A percentile compares a stretch with the other conserved stretches of the same genome.
phyloP scores from a whole-genome alignment of 1,140 invertebrate genomes.

The Condylostylus longicornis region DNA sequence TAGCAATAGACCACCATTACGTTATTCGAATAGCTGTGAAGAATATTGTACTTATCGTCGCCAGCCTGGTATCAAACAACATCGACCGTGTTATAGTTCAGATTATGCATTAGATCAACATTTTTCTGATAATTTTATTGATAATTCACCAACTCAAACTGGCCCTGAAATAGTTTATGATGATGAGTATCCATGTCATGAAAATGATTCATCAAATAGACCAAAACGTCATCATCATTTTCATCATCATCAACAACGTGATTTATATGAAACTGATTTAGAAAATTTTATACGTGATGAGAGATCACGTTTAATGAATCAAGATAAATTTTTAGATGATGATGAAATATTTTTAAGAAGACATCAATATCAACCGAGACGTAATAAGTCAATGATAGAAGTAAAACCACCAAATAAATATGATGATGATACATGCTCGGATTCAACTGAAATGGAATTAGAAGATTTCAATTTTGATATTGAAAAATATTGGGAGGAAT shows the following conservation, averaged over 20 bases:
- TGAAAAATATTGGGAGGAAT: conserved; percentile 31
- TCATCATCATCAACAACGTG: no score
- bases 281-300: conserved; percentile 30
- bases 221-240: no score
- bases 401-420: conserved; percentile 25
- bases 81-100: no score
- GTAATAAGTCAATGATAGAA: conserved; percentile 28
- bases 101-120: no score
- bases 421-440: conserved; percentile 29
- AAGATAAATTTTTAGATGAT: conserved; percentile 30
- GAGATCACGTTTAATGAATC: conserved; percentile 22
- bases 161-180: background rate
- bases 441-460: conserved; percentile 29
- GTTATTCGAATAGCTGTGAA: conserved; percentile 19
- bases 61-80: no score
- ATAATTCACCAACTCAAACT: background rate
- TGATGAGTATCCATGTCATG: background rate
- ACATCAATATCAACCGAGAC: conserved; percentile 13
- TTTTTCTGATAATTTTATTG: background rate
- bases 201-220: no score
- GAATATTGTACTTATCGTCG: no score
- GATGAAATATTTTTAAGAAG: conserved; percentile 22
- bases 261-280: conserved; percentile 29
- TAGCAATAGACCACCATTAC: background rate
- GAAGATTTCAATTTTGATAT: conserved; percentile 31